Evolutionary conservation across 2,797 vertebrate species (phyloP), one percentile per base, ranked within the genome.

Genomic region (Gambusia yucatana): DNA sequence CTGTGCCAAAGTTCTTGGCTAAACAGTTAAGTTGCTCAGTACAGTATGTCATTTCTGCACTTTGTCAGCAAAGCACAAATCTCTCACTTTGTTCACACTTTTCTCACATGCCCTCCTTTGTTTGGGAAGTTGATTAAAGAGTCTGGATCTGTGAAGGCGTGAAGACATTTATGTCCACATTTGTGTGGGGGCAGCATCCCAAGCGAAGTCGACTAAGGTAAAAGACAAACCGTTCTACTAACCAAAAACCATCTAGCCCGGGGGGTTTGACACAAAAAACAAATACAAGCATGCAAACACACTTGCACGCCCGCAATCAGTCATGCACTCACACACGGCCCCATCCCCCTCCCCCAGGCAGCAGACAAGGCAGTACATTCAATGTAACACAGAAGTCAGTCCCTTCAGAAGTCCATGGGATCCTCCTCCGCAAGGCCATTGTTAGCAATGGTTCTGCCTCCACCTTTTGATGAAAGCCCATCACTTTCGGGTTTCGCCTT

Each of bases 401-500:
- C 97, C 16, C 95, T 96, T 0, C 96, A 97, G 93, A 96, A 97
- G 93, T 98, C 97, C 95, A 98, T 88, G 57, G 98, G 97, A 0
- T 99, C 98, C 2, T 99, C 98, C 88, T 97, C 97, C 0, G 97
- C 97, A 84, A 98, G 95, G 72, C 96, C 96, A 84, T 97, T 96
- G 91, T 97, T 96, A 91, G 95, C 96, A 95, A 96, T 94, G 95
- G 95, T 97, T 96, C 97, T 97, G 55, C 95, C 94, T 85, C 95
- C 96, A 44, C 84, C 88, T 84, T 93, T 96, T 0, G 95, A 86
- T 87, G 96, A 94, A 17, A 80, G 74, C 83, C 86, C 91, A 81
- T 97, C 97, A 46, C 96, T 96, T 88, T 96, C 96, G 0, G 94
- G 96, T 82, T 91, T 89, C 0, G 85, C 88, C 75, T 85, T 73